These are phyloP conservation scores for Triplophysa bombifrons DNA, from an alignment of 2,797 vertebrate genomes.

Conservation along the genomic window DNA sequence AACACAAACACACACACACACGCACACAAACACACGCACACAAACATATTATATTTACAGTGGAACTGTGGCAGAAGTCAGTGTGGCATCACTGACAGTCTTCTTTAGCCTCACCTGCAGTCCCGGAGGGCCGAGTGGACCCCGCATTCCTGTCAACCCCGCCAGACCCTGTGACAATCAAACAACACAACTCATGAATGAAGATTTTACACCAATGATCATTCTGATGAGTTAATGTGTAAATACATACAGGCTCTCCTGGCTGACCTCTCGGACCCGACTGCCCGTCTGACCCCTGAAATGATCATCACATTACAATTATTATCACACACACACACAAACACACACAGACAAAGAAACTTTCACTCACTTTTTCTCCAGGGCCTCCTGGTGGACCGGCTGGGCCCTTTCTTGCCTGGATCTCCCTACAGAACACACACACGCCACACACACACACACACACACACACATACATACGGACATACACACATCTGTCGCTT, in stretches of 20 bases:
- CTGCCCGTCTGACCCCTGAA: slow-evolving; percentile 91
- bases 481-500: neutral
- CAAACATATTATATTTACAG: too few relatives aligned
- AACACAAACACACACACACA: too few relatives aligned
- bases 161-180: slow-evolving; percentile 74
- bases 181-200: neutral
- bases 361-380: slow-evolving; percentile 84
- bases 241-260: slow-evolving; percentile 88
- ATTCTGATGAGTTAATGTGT: neutral
- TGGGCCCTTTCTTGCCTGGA: slow-evolving; percentile 84
- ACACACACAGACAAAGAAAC: slow-evolving; percentile 11
- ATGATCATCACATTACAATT: neutral
- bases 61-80: too few relatives aligned
- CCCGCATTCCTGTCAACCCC: slow-evolving; percentile 82
- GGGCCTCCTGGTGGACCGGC: slow-evolving; percentile 78
- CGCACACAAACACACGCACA: too few relatives aligned
- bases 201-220: neutral
- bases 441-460: slow-evolving; percentile 25
- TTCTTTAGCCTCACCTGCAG: slow-evolving; percentile 74
- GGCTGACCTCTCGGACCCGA: slow-evolving; percentile 90
- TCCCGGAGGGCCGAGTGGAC: slow-evolving; percentile 78
- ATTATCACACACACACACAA: neutral
- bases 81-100: neutral
- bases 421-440: slow-evolving; percentile 78
- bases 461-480: slow-evolving; percentile 18